Percentiles rank a stretch among this genome's conserved stretches.
Evolutionary conservation across 2,888 invertebrate genomes (phyloP).

Genomic region (Cremastobaeus sp.): DNA sequence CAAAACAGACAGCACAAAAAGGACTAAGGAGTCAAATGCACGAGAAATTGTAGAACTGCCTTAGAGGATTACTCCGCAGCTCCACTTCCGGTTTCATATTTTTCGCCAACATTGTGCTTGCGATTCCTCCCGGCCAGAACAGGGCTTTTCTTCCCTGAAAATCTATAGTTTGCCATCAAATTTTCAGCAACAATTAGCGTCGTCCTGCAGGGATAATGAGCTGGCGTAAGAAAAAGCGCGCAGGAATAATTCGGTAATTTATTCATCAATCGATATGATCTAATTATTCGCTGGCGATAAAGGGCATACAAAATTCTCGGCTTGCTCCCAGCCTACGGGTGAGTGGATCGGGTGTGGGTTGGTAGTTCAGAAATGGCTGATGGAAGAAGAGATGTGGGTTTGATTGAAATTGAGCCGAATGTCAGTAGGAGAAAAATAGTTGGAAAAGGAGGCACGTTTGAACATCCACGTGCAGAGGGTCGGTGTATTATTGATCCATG

Average conservation of each 20-base stretch:
- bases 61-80: constrained; percentile 10
- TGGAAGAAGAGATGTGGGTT: constrained; percentile 19
- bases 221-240: too few species aligned
- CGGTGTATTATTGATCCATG: constrained; percentile 60
- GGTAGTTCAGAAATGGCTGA: constrained; percentile 23
- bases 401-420: constrained; percentile 33
- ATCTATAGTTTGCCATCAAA: too few species aligned
- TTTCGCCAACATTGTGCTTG: too few species aligned
- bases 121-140: too few species aligned
- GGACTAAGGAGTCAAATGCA: constrained; percentile 5
- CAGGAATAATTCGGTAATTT: too few species aligned
- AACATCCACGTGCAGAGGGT: constrained; percentile 58
- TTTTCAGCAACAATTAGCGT: too few species aligned
- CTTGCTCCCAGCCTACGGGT: too few species aligned
- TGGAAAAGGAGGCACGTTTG: constrained; percentile 41
- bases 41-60: constrained; percentile 30
- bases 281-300: too few species aligned
- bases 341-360: constrained; percentile 5
- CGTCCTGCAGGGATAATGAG: too few species aligned
- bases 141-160: too few species aligned
- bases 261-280: background rate
- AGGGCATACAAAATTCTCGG: too few species aligned
- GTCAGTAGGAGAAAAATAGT: constrained; percentile 13
- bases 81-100: too few species aligned
- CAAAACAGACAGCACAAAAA: constrained; percentile 21